Base-by-base conservation (phyloP, 2,888 invertebrate species). In the Seira sanloemensis region DNA sequence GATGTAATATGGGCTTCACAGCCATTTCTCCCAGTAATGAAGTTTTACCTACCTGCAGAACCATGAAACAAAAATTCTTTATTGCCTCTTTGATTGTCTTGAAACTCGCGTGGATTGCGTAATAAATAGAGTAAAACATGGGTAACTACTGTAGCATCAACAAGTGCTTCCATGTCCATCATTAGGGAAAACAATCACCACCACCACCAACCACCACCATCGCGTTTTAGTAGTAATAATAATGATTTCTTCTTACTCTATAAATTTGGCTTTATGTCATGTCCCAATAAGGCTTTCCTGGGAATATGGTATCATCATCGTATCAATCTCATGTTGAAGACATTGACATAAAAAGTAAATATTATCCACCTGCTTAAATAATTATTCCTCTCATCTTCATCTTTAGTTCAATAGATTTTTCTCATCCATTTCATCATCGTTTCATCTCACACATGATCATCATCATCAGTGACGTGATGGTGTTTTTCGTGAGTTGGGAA, bases 401-500 rank as follows among this genome's bases (percentile, higher is more conserved):
- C 4, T 7, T 37, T 37, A 12, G 5, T n/a, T n/a, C n/a, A n/a
- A n/a, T 37, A 37, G 37, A 7, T 37, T 37, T 37, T 37, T 7
- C 37, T 37, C 12, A 7, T 37, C 37, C 72, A 76, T 76, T 76
- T 81, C 81, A 81, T 81, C 81, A 82, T 74, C 37, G 37, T 37
- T 7, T 37, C 37, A 12, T n/a, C n/a, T n/a, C n/a, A n/a, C n/a
- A n/a, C n/a, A n/a, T n/a, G n/a, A n/a, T n/a, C 37, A 37, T 37
- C 12, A 37, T 24, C 75, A 74, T 69, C 69, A 46, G 66, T 72
- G 71, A 66, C 72, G 65, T 50, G n/a, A n/a, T n/a, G n/a, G n/a
- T n/a, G n/a, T 19, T 72, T 37, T 83, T 83, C 82, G 82, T 83
- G 82, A 83, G 82, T n/a, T n/a, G 16, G 73, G 37, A 73, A 77